Conservation (phyloP, 2,113 vertebrate genomes). For the Beaufortia kweichowensis region DNA sequence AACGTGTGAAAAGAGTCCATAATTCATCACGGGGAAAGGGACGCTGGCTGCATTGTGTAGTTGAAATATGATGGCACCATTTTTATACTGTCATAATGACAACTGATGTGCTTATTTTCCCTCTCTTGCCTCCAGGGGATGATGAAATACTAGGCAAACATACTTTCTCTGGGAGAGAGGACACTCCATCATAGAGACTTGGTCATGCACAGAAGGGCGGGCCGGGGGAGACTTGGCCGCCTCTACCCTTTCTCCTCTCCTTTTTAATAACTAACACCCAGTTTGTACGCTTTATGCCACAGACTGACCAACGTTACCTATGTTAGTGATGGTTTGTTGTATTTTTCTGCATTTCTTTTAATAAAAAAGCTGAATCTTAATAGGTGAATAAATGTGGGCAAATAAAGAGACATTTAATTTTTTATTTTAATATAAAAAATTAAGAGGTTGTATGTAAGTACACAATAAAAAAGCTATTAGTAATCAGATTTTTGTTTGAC, state of each 20-base stretch:
- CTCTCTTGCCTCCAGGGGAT: conserved; percentile 86
- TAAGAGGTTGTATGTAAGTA: not conserved
- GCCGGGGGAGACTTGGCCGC: conserved; percentile 15
- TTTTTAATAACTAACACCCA: conserved; percentile 26
- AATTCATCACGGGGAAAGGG: conserved; percentile 83
- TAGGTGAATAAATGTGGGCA: no score
- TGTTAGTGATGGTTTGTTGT: not conserved
- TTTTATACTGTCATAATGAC: conserved; percentile 99
- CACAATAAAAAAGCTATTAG: not conserved
- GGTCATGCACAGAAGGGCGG: conserved; percentile 12
- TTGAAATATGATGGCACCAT: conserved; percentile 99
- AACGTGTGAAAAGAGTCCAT: conserved; percentile 83
- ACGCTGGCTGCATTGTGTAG: conserved; percentile 84
- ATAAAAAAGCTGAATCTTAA: not conserved
- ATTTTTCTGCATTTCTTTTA: not conserved
- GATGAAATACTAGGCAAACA: conserved; percentile 97
- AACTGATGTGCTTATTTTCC: conserved; percentile 98
- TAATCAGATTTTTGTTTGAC: not conserved
- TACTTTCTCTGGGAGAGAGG: conserved; percentile 84
- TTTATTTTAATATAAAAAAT: no score
- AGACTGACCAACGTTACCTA: not conserved
- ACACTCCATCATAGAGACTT: conserved; percentile 81
- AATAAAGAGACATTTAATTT: no score
- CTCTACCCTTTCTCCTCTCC: not conserved
- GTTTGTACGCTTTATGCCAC: not conserved